A percentile compares a stretch with the other conserved stretches of the same genome.
phyloP scores from a whole-genome alignment of 2,888 invertebrate genomes.

The Arge pagana region DNA sequence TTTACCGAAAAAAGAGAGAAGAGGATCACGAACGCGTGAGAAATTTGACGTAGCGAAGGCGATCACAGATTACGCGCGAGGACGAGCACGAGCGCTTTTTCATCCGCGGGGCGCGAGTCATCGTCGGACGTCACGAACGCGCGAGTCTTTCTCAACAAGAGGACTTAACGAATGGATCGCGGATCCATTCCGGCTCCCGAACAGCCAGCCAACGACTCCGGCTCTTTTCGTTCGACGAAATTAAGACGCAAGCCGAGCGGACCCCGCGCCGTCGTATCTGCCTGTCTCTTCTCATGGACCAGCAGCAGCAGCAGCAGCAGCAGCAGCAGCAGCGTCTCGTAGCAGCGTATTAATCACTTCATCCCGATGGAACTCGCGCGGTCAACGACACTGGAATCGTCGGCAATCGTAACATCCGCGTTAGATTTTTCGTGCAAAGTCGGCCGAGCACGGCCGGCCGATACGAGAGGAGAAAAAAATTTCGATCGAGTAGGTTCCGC shows the following conservation, averaged over 20 bases:
- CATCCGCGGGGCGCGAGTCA: slow-evolving; percentile 2
- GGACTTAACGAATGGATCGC: slow-evolving; percentile 39
- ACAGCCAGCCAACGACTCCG: slow-evolving; percentile 24
- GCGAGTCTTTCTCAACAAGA: slow-evolving; percentile 31
- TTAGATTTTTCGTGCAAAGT: too few species aligned
- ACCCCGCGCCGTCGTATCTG: slow-evolving; percentile 15
- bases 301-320: too few species aligned
- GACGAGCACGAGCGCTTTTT: neutral
- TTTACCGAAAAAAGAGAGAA: too few species aligned
- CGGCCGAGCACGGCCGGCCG: too few species aligned
- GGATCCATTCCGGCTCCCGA: slow-evolving; percentile 29
- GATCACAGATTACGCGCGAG: too few species aligned
- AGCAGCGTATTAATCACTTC: slow-evolving; percentile 4
- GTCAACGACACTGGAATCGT: too few species aligned
- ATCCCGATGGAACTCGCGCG: too few species aligned
- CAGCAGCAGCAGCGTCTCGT: too few species aligned
- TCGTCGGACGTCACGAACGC: slow-evolving; percentile 19
- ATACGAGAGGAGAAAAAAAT: too few species aligned
- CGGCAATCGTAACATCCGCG: too few species aligned
- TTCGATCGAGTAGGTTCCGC: too few species aligned
- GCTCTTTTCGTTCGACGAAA: slow-evolving; percentile 30
- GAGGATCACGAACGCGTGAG: too few species aligned
- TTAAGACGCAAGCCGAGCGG: slow-evolving; percentile 32
- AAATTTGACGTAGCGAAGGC: slow-evolving; percentile 27
- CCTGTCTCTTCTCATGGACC: slow-evolving; percentile 18